Base-by-base conservation (phyloP, 2,113 vertebrate genomes). In the Mesembrinibis cayennensis region DNA sequence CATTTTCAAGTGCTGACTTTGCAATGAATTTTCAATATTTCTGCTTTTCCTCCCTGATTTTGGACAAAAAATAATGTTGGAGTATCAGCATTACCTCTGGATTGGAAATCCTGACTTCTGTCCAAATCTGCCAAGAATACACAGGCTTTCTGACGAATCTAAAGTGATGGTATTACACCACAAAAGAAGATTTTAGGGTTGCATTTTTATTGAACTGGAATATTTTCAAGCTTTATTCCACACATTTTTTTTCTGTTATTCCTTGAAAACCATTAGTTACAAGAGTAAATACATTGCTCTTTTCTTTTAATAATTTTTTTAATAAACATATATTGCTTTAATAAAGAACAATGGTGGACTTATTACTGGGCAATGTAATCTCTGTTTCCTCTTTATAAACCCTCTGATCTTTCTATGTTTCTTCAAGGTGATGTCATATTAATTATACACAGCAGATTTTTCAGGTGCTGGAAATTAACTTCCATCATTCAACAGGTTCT, bases 221-320 rank as follows among this genome's bases (percentile, higher is more conserved):
- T 59, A 72, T 70, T 84, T 77, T 90, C 70, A 81, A 90, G 69
- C 7, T 92, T 85, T 82, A 82, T 69, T 88, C 74, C 34, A 84
- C 34, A 16, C 2, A 6, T 38, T 63, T 80, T 87, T 87, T 70
- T 38, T 27, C 49, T 76, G 67, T 49, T 78, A 47, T 20, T 29
- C 49, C 32, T 77, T 95, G 69, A 90, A 85, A 92, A 61, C 19
- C 21, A 27, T 53, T 53, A 84, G 40, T 45, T 73, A 63, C 12
- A n/a, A 76, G 16, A 87, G 18, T 36, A 84, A 95, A 84, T 49
- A 73, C 21, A 59, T 44, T 53, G 34, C 52, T 69, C 72, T 87
- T 93, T 78, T 36, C 19, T 85, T 72, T 83, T 72, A 95, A 72
- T 87, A 71, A 62, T 71, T 76, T 96, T 96, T 91, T 67, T 11